Evolutionary conservation across 2,888 invertebrate species (phyloP).

Genomic region (Netelia melanura): DNA sequence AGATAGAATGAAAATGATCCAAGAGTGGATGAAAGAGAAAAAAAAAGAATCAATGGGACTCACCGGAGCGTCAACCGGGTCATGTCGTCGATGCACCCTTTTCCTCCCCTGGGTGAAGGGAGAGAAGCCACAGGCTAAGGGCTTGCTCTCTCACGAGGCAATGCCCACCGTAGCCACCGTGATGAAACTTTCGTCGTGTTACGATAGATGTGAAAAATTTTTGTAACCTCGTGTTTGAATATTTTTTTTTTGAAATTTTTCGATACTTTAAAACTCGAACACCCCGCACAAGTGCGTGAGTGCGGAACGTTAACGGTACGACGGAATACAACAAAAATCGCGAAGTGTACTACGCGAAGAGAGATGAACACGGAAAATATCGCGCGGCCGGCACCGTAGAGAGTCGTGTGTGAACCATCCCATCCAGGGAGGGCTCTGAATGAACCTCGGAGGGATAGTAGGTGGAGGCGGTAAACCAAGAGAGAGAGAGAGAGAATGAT

Average conservation of each 20-base stretch:
- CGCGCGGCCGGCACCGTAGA: conserved; percentile 80
- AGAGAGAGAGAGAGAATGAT: conserved; percentile 67
- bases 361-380: conserved; percentile 74
- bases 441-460: conserved; percentile 76
- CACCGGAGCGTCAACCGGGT: conserved; percentile 83
- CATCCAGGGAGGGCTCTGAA: conserved; percentile 84
- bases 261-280: not conserved
- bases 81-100: conserved; percentile 79
- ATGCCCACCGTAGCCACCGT: conserved; percentile 50
- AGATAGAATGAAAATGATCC: not conserved
- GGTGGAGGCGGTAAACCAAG: conserved; percentile 70
- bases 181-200: conserved; percentile 34
- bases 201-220: not conserved
- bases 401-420: conserved; percentile 81
- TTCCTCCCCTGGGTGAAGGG: conserved; percentile 70
- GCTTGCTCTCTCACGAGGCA: conserved; percentile 52
- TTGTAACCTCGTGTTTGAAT: conserved; percentile 33
- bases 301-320: conserved; percentile 25
- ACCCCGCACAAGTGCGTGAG: no score
- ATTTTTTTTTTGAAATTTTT: not conserved
- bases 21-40: conserved; percentile 4
- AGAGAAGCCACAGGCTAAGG: conserved; percentile 58
- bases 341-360: conserved; percentile 57
- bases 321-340: conserved; percentile 56
- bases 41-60: conserved; percentile 71